Conservation (phyloP, 2,797 vertebrate species). For the Trachops cirrhosus region DNA sequence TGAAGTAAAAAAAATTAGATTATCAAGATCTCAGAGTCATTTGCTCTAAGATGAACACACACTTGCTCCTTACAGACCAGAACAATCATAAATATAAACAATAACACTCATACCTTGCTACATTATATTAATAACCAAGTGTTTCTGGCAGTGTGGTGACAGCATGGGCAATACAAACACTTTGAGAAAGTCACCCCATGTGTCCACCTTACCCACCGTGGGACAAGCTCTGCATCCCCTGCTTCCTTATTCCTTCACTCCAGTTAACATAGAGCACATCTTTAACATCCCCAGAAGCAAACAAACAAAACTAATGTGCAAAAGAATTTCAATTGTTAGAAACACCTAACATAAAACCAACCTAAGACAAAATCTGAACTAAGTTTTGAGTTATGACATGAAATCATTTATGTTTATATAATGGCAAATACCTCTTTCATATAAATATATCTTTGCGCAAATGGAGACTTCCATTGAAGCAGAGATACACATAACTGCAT, state of each 20-base stretch:
- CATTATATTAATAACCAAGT: background rate
- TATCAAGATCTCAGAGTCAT: slow-evolving; percentile 5
- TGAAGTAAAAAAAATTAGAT: slow-evolving; percentile 22
- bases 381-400: slow-evolving; percentile 8
- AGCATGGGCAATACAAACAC: background rate
- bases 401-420: background rate
- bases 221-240: background rate
- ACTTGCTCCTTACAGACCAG: background rate
- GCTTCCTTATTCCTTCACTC: background rate
- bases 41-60: background rate
- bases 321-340: slow-evolving; percentile 35
- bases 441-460: slow-evolving; percentile 11
- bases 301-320: background rate
- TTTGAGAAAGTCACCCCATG: background rate
- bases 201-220: background rate
- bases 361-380: slow-evolving; percentile 7
- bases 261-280: background rate
- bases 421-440: slow-evolving; percentile 23
- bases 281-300: background rate
- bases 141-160: slow-evolving; percentile 1
- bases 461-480: background rate
- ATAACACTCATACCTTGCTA: background rate
- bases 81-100: slow-evolving; percentile 6
- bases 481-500: background rate
- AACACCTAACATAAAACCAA: slow-evolving; percentile 15